A percentile compares a stretch with the other conserved stretches of the same genome.
phyloP scores from a whole-genome alignment of 2,113 vertebrate species.

The Sceloporus tristichus region DNA sequence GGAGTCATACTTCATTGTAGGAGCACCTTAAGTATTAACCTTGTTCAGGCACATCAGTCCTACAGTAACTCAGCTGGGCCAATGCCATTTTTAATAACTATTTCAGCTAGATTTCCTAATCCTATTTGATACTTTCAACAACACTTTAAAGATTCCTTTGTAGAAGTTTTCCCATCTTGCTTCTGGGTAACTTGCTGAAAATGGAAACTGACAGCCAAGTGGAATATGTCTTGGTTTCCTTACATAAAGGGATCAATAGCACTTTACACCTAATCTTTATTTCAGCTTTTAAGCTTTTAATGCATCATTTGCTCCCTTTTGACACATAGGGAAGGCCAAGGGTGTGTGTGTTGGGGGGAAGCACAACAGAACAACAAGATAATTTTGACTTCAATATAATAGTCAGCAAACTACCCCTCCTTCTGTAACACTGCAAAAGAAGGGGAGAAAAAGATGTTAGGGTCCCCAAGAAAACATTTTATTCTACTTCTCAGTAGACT shows the following conservation, averaged over 20 bases:
- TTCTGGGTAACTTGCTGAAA: slow-evolving; percentile 65
- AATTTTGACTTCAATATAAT: slow-evolving; percentile 65
- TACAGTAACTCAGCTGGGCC: slow-evolving; percentile 24
- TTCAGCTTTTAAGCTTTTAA: slow-evolving; percentile 75
- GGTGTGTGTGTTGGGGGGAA: slow-evolving; percentile 27
- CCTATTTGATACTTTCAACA: slow-evolving; percentile 57
- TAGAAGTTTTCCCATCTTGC: slow-evolving; percentile 54
- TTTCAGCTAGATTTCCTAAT: slow-evolving; percentile 38
- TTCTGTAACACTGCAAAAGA: slow-evolving; percentile 52
- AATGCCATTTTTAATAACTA: slow-evolving; percentile 45
- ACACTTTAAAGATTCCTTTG: slow-evolving; percentile 50
- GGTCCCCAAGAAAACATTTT: slow-evolving; percentile 69
- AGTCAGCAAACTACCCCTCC: slow-evolving; percentile 57
- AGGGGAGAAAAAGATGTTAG: slow-evolving; percentile 57
- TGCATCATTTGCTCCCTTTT: slow-evolving; percentile 76
- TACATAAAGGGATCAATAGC: slow-evolving; percentile 73
- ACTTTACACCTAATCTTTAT: slow-evolving; percentile 77
- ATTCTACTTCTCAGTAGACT: slow-evolving; percentile 72
- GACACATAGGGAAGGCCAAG: slow-evolving; percentile 62
- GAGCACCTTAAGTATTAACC: slow-evolving; percentile 20
- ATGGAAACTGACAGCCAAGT: slow-evolving; percentile 67
- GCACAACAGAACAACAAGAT: slow-evolving; percentile 67
- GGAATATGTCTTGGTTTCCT: slow-evolving; percentile 68
- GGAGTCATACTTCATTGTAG: slow-evolving; percentile 12
- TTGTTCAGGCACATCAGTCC: neutral